Base-by-base conservation (phyloP, 2,888 invertebrate species). In the Microplitis manilae region DNA sequence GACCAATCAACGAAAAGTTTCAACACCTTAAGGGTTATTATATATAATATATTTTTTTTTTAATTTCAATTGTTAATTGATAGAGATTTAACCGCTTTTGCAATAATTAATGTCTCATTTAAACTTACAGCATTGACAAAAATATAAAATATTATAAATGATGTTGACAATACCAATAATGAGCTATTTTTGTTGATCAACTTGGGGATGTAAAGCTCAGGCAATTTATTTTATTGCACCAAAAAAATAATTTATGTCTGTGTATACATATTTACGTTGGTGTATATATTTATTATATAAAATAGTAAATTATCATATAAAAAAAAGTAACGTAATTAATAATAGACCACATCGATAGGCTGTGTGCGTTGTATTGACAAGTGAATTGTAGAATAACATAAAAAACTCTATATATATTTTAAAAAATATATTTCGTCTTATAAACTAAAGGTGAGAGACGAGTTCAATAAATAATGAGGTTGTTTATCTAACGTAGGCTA, bases 121-220 rank as follows among this genome's bases (percentile, higher is more conserved):
- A 84, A 90, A 90, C 86, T 90, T 90, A 87, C 90, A 90, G 90
- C 90, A 87, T 85, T 86, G 88, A 87, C 85, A 87, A 87, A 83
- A 79, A 84, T 83, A 87, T 84, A 85, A 84, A 88, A 87, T 87
- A 88, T 87, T 87, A 82, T 87, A 86, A 85, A 85, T 84, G 87
- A 86, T 86, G 59, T 39, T 68, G 20, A 70, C 41, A 77, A 68
- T 73, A 61, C 65, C 15, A 70, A 68, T 30, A 30, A 30, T 77
- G 68, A 64, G 59, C 65, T 73, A 68, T 68, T 89, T 89, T 89
- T 88, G 87, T 87, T 50, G 86, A 85, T 87, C 87, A 84, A 86
- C 87, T 87, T 88, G 80, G 82, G 89, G 89, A 89, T 84, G 87
- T 88, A 86, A 85, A 81, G 86, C 83, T 86, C 86, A 85, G 86